phyloP scores from a whole-genome alignment of 2,888 invertebrate genomes.

The Plebejus melissa region DNA sequence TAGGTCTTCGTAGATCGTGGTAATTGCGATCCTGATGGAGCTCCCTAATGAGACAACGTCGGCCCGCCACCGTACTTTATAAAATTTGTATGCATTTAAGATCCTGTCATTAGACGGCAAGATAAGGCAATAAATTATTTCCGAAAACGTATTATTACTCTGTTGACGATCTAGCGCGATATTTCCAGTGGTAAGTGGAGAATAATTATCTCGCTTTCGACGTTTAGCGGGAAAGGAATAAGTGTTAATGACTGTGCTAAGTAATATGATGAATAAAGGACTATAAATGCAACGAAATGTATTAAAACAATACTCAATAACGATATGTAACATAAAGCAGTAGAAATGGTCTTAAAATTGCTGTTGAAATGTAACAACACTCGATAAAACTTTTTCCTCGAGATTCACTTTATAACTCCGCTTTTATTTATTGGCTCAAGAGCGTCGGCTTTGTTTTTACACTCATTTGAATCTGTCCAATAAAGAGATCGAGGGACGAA shows the following conservation, averaged over 20 bases:
- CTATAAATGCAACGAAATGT: background rate
- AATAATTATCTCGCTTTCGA: background rate
- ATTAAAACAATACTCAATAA: background rate
- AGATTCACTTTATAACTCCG: slow-evolving; percentile 18
- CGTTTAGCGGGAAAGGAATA: background rate
- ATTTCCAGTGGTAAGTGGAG: background rate
- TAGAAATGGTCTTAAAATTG: background rate
- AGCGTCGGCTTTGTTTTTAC: slow-evolving; percentile 51
- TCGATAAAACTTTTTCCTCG: slow-evolving; percentile 13
- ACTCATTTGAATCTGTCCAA: slow-evolving; percentile 58
- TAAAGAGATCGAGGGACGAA: slow-evolving; percentile 53
- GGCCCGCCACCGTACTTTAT: slow-evolving; percentile 35
- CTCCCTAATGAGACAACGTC: slow-evolving; percentile 23
- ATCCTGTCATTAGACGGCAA: slow-evolving; percentile 34
- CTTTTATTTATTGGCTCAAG: slow-evolving; percentile 36
- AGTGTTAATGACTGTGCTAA: background rate
- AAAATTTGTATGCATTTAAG: slow-evolving; percentile 40
- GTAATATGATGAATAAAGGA: background rate
- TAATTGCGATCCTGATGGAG: slow-evolving; percentile 38
- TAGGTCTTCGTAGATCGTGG: slow-evolving; percentile 35
- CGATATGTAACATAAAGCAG: background rate
- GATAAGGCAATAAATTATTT: slow-evolving; percentile 40
- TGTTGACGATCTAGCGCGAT: background rate
- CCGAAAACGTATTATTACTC: slow-evolving; percentile 13
- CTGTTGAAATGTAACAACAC: slow-evolving; percentile 7